Evolutionary conservation across 2,797 vertebrate genomes (phyloP).

Genomic region (Botia kubotai): DNA sequence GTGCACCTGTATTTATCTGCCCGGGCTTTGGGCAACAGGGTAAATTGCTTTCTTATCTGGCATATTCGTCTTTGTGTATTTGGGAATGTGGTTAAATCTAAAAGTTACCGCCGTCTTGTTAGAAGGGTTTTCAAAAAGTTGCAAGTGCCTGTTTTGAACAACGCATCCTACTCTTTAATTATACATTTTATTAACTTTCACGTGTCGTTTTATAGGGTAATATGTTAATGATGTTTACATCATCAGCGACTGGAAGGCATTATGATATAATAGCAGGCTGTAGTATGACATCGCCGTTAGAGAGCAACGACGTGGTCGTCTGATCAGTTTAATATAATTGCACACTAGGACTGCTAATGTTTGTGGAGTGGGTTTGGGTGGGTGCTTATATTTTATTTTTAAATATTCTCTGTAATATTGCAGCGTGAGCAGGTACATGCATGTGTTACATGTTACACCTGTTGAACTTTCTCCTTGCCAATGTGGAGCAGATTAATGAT

Average conservation of each 20-base stretch:
- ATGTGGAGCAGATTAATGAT: neutral
- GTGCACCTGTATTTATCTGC: conserved; percentile 8
- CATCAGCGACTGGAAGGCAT: neutral
- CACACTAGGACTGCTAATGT: too few relatives aligned
- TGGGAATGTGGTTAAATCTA: conserved; percentile 17
- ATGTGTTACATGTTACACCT: too few relatives aligned
- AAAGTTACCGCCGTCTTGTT: neutral
- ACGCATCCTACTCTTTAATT: neutral
- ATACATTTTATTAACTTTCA: neutral
- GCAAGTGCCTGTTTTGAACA: neutral
- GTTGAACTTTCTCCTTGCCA: neutral
- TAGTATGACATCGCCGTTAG: neutral
- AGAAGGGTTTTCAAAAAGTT: neutral
- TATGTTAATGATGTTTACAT: neutral
- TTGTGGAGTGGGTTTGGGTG: too few relatives aligned
- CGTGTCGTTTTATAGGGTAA: too few relatives aligned
- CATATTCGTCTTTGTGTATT: conserved; percentile 19
- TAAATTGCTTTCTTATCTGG: conserved; percentile 38
- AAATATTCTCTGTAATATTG: too few relatives aligned
- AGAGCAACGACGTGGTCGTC: neutral
- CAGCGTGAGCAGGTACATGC: too few relatives aligned
- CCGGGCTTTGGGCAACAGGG: conserved; percentile 25
- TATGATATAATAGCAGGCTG: neutral
- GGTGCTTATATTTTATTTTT: too few relatives aligned
- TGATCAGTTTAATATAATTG: too few relatives aligned